Conservation (phyloP, 2,888 invertebrate species). For the Melinopterus prodromus region DNA sequence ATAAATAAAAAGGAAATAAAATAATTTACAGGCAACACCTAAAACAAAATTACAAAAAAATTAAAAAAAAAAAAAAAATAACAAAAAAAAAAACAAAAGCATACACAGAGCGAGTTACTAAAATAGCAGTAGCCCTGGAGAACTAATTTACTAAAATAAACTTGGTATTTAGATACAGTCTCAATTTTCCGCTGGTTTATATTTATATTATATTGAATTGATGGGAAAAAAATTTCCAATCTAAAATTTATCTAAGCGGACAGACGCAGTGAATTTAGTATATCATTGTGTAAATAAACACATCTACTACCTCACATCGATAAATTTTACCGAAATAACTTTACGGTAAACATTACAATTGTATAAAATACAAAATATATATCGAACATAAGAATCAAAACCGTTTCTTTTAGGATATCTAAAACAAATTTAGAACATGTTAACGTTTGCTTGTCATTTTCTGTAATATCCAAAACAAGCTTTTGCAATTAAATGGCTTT, state of each 20-base stretch:
- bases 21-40: background rate
- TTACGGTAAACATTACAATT: background rate
- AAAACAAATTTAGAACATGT: too few relatives aligned
- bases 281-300: background rate
- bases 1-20: background rate
- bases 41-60: background rate
- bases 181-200: too few relatives aligned
- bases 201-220: background rate
- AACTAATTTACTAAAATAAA: background rate
- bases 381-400: too few relatives aligned
- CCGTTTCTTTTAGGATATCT: too few relatives aligned
- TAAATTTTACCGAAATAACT: background rate
- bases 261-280: background rate
- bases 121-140: background rate
- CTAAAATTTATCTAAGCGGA: background rate
- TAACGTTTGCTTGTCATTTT: too few relatives aligned
- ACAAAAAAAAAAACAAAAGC: background rate
- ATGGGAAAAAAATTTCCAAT: background rate
- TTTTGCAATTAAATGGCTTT: too few relatives aligned
- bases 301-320: background rate
- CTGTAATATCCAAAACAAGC: too few relatives aligned
- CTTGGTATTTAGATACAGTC: too few relatives aligned
- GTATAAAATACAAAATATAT: background rate
- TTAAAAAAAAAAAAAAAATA: background rate
- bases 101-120: background rate